Evolutionary conservation across 2,888 invertebrate species (phyloP), one percentile per base, ranked within the genome.

Genomic region (Elmis aenea): DNA sequence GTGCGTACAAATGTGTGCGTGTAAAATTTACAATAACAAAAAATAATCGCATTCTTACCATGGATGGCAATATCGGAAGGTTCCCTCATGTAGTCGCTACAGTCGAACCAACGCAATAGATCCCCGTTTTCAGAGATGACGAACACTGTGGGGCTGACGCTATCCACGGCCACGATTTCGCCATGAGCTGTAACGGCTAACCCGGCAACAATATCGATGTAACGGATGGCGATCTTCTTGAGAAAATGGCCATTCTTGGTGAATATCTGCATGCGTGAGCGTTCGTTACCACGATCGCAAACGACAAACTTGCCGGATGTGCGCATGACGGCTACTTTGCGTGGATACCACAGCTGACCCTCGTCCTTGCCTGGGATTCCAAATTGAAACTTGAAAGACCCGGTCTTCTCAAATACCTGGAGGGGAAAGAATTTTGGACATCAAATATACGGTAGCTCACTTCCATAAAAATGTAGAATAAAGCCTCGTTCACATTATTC

Each of bases 261-360:
- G 64, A 96, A 96, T 53, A 96, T 91, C 69, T 96, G 96, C 93
- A 96, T 94, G 38, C 95, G 83, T 1, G 93, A 93, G 34, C 95
- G 80, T 64, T 96, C 95, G 59, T 92, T 94, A 27, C 95, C 95
- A 48, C 96, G 85, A 70, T 96, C 96, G 66, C 96, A 96, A 2
- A 96, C 92, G n/a, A 96, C 94, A 66, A 89, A 89, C 64, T 90
- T 90, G 21, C 89, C 89, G 32, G 83, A 85, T 36, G 81, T 82
- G 34, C 86, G 78, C 74, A 91, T 89, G 2, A 91, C 87, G 5
- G 93, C 93, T 29, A 95, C 94, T 69, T 96, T 95, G 27, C 95
- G 80, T 2, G 96, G 95, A 69, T 94, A 95, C 94, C 94, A 96
- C 46, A 96, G 71, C 61, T 95, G 94, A 0, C 95, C 95, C 62